phyloP scores from a whole-genome alignment of 2,888 invertebrate species.

The Trichogramma evanescens region DNA sequence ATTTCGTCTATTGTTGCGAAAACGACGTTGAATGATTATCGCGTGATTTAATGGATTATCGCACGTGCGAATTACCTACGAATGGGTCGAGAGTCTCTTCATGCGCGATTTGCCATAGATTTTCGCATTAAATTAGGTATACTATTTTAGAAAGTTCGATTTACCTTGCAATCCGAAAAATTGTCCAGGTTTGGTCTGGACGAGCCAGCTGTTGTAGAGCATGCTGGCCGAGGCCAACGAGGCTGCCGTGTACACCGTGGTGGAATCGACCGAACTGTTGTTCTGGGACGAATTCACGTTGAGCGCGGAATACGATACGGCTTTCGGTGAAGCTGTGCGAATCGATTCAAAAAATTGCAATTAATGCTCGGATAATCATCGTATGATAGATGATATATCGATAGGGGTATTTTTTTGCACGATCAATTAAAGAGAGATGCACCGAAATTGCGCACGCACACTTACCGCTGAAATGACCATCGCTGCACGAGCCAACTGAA shows the following conservation, averaged over 20 bases:
- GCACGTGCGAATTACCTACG: no score
- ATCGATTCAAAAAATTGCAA: background rate
- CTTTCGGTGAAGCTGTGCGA: background rate
- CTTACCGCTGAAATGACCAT: background rate
- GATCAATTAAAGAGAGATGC: background rate
- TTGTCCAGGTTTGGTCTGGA: constrained; percentile 47
- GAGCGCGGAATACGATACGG: background rate
- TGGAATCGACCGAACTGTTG: constrained; percentile 31
- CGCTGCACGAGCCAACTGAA: no score
- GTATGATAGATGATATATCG: background rate
- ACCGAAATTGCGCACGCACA: background rate
- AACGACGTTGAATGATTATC: no score
- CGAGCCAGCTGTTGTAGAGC: constrained; percentile 43
- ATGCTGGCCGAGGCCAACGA: constrained; percentile 42
- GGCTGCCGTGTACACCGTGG: constrained; percentile 35
- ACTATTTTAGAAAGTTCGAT: constrained; percentile 11
- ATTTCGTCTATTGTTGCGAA: no score
- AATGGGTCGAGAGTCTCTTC: no score
- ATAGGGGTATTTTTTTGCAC: background rate
- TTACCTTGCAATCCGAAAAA: constrained; percentile 62
- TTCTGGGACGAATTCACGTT: constrained; percentile 23
- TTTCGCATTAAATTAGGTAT: no score
- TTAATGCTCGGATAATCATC: background rate
- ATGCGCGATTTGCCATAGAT: no score
- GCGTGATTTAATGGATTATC: no score